These are phyloP conservation scores for Bothrops jararaca DNA, from an alignment of 2,113 vertebrate genomes.

Conservation along the genomic window DNA sequence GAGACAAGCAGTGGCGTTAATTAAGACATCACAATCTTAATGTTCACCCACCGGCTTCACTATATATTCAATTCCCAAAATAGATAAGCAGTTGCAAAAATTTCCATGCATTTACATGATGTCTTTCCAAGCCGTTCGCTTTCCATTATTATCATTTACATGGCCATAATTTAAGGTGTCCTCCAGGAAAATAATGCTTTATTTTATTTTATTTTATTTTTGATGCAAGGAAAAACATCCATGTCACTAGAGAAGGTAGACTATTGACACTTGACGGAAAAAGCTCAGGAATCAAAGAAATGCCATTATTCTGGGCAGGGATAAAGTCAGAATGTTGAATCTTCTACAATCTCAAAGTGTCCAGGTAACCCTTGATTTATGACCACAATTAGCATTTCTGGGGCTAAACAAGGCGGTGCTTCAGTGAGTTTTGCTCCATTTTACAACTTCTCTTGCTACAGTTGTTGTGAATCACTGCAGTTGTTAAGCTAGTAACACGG, in stretches of 20 bases:
- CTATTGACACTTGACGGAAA: background rate
- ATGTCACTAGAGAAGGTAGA: background rate
- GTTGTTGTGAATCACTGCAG: background rate
- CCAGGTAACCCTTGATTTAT: no score
- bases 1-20: slow-evolving; percentile 9
- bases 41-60: background rate
- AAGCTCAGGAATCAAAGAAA: background rate
- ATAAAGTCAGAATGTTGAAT: background rate
- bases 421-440: background rate
- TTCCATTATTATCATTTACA: background rate
- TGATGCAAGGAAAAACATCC: background rate
- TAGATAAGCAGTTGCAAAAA: slow-evolving; percentile 16
- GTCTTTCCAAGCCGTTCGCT: background rate
- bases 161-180: slow-evolving; percentile 20
- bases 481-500: background rate
- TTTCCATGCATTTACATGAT: background rate
- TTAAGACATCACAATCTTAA: slow-evolving; percentile 30
- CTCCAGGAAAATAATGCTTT: background rate
- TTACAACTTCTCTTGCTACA: background rate
- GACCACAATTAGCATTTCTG: background rate
- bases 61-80: background rate
- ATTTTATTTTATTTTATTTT: no score
- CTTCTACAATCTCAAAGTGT: background rate
- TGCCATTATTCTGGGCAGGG: background rate
- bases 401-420: background rate